phyloP scores from a whole-genome alignment of 2,113 vertebrate genomes.

The Brachyhypopomus gauderio region DNA sequence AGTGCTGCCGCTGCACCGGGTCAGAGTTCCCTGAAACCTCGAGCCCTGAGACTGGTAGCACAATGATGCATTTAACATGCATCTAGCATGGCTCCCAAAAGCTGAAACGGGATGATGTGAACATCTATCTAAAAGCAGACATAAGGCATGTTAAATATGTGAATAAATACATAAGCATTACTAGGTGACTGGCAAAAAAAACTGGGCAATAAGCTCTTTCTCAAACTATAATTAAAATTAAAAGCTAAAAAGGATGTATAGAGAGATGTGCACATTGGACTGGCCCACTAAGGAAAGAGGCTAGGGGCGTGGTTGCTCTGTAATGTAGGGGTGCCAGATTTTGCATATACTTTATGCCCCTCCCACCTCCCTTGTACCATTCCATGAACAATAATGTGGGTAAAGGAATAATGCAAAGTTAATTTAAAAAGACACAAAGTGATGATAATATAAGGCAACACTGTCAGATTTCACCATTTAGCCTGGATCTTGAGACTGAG shows the following conservation, averaged over 20 bases:
- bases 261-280: background rate
- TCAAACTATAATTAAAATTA: background rate
- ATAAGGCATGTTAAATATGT: constrained; percentile 8
- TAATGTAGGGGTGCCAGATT: background rate
- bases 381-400: no score
- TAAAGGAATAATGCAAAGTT: no score
- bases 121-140: constrained; percentile 15
- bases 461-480: no score
- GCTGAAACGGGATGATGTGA: constrained; percentile 30
- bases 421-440: no score
- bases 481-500: no score
- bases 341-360: constrained; percentile 2
- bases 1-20: constrained; percentile 42
- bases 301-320: background rate
- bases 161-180: background rate
- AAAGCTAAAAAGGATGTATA: background rate
- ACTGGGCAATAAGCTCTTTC: constrained; percentile 5
- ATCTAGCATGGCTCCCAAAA: constrained; percentile 24
- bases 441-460: constrained; percentile 20
- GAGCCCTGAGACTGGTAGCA: background rate
- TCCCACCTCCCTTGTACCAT: background rate
- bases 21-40: constrained; percentile 25
- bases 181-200: background rate
- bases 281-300: background rate
- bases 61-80: background rate